A percentile compares a stretch with the other conserved stretches of the same genome.
Conservation (phyloP, 2,797 vertebrate genomes). For the Sebastes kiyomatsui region DNA sequence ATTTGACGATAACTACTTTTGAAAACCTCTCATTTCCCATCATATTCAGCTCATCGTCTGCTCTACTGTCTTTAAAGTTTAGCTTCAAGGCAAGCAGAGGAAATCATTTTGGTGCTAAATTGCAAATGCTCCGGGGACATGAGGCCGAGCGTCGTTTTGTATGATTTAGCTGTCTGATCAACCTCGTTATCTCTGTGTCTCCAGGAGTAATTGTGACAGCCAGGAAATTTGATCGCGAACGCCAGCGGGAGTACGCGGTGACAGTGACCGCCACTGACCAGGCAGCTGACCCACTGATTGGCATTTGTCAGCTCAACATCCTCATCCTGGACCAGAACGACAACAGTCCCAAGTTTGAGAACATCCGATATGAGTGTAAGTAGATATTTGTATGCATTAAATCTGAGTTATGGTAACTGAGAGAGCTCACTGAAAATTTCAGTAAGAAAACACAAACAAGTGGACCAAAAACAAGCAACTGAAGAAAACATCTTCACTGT, state of each 20-base stretch:
- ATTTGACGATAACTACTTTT: constrained; percentile 13
- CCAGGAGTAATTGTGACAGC: constrained; percentile 87
- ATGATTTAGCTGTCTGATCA: constrained; percentile 13
- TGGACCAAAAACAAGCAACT: background rate
- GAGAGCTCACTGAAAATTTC: background rate
- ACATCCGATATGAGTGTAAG: constrained; percentile 91
- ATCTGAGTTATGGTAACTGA: background rate
- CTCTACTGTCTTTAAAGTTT: constrained; percentile 19
- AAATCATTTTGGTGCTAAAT: constrained; percentile 30
- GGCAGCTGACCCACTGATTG: constrained; percentile 88
- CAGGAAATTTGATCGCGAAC: constrained; percentile 90
- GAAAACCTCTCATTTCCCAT: background rate
- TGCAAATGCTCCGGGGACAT: constrained; percentile 11
- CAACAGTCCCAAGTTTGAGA: constrained; percentile 93
- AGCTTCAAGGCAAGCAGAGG: constrained; percentile 11
- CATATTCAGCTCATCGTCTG: background rate
- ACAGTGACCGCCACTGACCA: constrained; percentile 92
- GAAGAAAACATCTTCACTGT: background rate
- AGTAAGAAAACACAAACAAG: background rate
- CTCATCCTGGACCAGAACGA: constrained; percentile 92
- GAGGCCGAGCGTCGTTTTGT: background rate
- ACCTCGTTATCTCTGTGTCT: constrained; percentile 21
- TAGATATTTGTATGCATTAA: background rate
- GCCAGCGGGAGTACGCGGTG: constrained; percentile 88
- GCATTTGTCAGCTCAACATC: constrained; percentile 91